phyloP scores from a whole-genome alignment of 2,888 invertebrate genomes.

The Tenthredo mesomela region DNA sequence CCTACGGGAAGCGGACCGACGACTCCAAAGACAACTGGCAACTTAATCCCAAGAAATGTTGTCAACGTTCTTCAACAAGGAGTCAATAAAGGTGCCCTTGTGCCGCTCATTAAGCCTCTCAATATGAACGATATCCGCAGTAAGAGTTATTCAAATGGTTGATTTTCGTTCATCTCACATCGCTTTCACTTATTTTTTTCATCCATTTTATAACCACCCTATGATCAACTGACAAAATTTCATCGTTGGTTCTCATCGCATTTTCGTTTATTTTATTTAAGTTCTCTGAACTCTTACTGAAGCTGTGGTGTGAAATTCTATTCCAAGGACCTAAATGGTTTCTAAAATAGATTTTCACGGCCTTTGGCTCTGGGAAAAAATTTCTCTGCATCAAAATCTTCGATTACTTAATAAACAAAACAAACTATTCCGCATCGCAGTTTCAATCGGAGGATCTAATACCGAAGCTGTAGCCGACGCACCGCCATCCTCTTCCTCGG shows the following conservation, averaged over 20 bases:
- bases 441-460: neutral
- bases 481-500: constrained; percentile 65
- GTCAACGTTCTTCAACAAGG: constrained; percentile 57
- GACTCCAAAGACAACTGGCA: constrained; percentile 59
- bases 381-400: neutral
- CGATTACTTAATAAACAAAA: neutral
- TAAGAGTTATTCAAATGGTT: constrained; percentile 38
- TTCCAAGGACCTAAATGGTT: neutral
- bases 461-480: constrained; percentile 66
- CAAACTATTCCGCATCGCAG: neutral
- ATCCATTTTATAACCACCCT: neutral
- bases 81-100: constrained; percentile 59
- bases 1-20: neutral
- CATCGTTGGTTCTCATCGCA: neutral
- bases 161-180: constrained; percentile 2
- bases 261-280: neutral
- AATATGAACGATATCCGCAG: constrained; percentile 47
- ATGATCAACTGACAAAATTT: neutral
- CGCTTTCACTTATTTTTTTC: neutral
- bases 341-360: neutral
- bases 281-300: neutral
- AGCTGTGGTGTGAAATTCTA: neutral
- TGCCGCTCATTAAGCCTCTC: constrained; percentile 55
- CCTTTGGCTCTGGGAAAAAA: neutral
- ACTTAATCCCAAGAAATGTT: constrained; percentile 57